These are phyloP conservation scores for Scylla paramamosain DNA, from an alignment of 1,140 invertebrate genomes.

Conservation along the genomic window DNA sequence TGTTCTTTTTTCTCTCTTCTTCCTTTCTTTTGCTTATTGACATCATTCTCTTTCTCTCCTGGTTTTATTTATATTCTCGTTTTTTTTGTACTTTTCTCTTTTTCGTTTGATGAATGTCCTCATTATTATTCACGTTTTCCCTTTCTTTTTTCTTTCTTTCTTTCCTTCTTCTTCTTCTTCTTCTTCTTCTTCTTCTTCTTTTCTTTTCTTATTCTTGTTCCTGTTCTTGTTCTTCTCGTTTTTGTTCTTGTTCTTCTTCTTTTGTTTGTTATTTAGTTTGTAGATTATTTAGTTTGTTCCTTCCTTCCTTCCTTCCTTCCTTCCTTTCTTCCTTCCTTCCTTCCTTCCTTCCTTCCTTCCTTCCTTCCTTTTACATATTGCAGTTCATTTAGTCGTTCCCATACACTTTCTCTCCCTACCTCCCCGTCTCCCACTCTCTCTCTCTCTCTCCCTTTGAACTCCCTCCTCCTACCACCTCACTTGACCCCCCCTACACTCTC, in stretches of 20 bases:
- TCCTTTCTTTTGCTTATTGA: not conserved
- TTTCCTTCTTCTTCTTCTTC: not conserved
- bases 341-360: not conserved
- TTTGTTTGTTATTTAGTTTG: not conserved
- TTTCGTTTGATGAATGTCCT: not conserved
- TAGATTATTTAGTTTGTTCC: not conserved
- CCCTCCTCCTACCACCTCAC: not conserved
- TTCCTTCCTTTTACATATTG: not conserved
- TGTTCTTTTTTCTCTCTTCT: not conserved
- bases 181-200: not conserved
- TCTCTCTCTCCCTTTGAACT: not conserved
- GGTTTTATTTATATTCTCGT: no score
- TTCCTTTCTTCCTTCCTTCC: not conserved
- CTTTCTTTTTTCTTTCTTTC: not conserved
- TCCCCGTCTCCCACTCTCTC: not conserved
- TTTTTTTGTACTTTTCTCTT: no score
- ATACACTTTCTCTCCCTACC: not conserved
- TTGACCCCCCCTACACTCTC: not conserved
- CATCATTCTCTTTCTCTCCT: no score
- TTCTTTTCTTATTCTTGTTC: not conserved
- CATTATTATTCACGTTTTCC: not conserved
- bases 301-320: not conserved
- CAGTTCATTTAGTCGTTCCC: no score
- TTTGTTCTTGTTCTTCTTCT: not conserved
- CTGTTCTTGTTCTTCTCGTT: no score